A percentile compares a stretch with the other conserved stretches of the same genome.
Conservation (phyloP, 1,140 invertebrate species). For the Riptortus pedestris region DNA sequence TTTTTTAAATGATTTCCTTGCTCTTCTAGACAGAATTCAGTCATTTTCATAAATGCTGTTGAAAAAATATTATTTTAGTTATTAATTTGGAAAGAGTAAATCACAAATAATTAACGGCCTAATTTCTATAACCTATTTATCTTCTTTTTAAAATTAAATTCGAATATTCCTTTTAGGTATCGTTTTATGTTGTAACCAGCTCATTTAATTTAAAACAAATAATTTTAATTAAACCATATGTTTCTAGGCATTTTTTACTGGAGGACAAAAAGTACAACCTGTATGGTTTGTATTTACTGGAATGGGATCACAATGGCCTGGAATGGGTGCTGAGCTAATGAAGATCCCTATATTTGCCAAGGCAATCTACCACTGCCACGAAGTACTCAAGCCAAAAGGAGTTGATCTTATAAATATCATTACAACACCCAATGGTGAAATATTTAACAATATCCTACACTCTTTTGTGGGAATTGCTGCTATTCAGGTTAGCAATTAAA, state of each 20-base stretch:
- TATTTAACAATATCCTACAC: constrained; percentile 71
- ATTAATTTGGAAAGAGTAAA: background rate
- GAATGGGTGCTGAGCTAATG: constrained; percentile 64
- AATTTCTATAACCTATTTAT: too few species aligned
- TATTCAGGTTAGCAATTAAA: constrained; percentile 49
- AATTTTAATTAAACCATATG: too few species aligned
- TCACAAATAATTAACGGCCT: background rate
- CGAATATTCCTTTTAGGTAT: too few species aligned
- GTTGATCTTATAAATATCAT: constrained; percentile 70
- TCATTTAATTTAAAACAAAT: too few species aligned
- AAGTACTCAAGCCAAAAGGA: constrained; percentile 57
- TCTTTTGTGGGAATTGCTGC: constrained; percentile 84
- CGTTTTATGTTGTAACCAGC: too few species aligned
- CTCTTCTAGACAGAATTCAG: too few species aligned
- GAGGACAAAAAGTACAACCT: background rate
- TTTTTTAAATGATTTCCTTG: too few species aligned
- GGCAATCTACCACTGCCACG: constrained; percentile 62
- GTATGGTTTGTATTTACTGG: constrained; percentile 66
- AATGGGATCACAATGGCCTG: constrained; percentile 81
- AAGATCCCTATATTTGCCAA: constrained; percentile 58
- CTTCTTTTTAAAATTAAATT: too few species aligned
- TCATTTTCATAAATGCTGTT: too few species aligned
- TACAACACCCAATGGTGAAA: constrained; percentile 55
- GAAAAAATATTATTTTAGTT: too few species aligned
- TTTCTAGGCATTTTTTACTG: background rate